Percentiles rank a stretch among this genome's conserved stretches.
Conservation (phyloP, 2,888 invertebrate species). For the Philaethria dido region DNA sequence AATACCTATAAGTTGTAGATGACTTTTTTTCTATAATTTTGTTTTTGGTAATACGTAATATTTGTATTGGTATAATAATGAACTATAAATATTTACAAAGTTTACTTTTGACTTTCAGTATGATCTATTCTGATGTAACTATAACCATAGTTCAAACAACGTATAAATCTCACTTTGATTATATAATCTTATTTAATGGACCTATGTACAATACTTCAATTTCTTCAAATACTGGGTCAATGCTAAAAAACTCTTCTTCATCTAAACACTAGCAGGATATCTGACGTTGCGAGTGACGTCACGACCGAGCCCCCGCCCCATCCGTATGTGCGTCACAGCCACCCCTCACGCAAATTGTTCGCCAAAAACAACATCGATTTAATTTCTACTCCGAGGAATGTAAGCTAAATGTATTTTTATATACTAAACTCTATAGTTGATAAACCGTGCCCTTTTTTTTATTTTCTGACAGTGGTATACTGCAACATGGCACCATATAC, state of each 20-base stretch:
- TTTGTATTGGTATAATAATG: no score
- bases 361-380: conserved; percentile 69
- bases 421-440: conserved; percentile 27
- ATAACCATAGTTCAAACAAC: no score
- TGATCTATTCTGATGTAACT: no score
- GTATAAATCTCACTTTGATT: no score
- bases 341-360: conserved; percentile 63
- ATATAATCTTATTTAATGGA: not conserved
- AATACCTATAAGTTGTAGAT: not conserved
- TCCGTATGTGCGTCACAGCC: conserved; percentile 54
- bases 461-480: conserved; percentile 23
- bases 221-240: conserved; percentile 1
- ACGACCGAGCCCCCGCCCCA: conserved; percentile 63
- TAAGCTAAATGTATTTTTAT: conserved; percentile 44
- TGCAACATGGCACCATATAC: conserved; percentile 16
- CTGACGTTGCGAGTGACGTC: conserved; percentile 62
- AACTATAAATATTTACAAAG: no score
- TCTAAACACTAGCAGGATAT: conserved; percentile 42
- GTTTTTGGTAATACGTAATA: no score
- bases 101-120: no score
- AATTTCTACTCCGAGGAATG: conserved; percentile 46
- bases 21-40: not conserved
- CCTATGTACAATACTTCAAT: not conserved
- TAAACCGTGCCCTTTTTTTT: conserved; percentile 27
- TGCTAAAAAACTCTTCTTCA: conserved; percentile 22